Base-by-base conservation (phyloP, 2,797 vertebrate genomes). In the Dendrocincla tyrannina region DNA sequence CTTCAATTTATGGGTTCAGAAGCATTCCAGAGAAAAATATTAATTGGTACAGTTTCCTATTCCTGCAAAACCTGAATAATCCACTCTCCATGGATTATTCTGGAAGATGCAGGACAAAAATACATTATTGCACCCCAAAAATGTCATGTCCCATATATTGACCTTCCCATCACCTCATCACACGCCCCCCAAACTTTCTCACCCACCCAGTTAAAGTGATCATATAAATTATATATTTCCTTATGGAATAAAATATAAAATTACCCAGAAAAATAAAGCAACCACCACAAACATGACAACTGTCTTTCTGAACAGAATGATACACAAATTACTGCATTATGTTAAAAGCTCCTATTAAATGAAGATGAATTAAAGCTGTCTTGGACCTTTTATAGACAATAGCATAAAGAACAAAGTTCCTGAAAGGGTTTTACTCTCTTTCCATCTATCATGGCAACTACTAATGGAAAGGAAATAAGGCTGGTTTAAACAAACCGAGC, bases 391-490 rank as follows among this genome's bases (percentile, higher is more conserved):
- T 7, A 32, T 3, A 85, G 56, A 49, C 3, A 9, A 7, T 13
- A 52, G 22, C 55, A 94, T 20, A 46, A 55, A 68, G 66, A 81
- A 68, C 16, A 39, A 4, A 56, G n/a, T 9, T 53, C 30, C 11
- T 79, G 25, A 69, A 69, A 85, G 22, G n/a, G n/a, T 81, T 82
- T 92, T 63, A 50, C 11, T 76, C 69, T 69, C 12, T 70, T 77
- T 60, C 67, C 70, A 56, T 50, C 32, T 69, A 47, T 32, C 56
- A 64, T 74, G 89, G 46, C 1, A 1, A 50, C 53, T 50, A 39
- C 53, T 58, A 75, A 75, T 35, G 35, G 39, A 53, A 84, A 87
- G 27, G 33, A 93, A 93, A 13, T 3, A 70, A 85, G 32, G 7
- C 42, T 47, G 42, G 25, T 13, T 87, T 17, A 67, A 77, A 64